Conservation (phyloP, 2,113 vertebrate genomes). For the Saguinus imperator region DNA sequence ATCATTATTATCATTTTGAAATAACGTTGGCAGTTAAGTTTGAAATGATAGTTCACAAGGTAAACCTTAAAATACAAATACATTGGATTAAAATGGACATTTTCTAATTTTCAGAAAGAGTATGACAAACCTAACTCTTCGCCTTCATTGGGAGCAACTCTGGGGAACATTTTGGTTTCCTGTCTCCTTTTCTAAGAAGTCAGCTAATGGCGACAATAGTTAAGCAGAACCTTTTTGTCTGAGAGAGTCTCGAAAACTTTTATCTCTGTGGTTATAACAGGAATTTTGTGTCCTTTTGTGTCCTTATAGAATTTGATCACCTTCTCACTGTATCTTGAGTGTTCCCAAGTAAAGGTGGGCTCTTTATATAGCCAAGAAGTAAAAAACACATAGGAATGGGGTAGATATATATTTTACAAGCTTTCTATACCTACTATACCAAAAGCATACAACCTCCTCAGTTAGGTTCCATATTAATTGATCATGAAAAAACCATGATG, state of each 20-base stretch:
- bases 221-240: not conserved
- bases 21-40: not conserved
- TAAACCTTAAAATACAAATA: constrained; percentile 3
- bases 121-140: not conserved
- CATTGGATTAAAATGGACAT: not conserved
- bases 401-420: not conserved
- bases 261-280: not conserved
- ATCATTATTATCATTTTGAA: constrained; percentile 25
- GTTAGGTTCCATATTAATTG: not conserved
- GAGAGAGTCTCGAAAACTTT: not conserved
- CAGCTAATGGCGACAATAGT: not conserved
- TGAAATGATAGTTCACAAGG: not conserved
- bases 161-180: not conserved
- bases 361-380: not conserved
- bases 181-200: not conserved
- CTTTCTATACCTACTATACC: not conserved
- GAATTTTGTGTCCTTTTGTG: constrained; percentile 12
- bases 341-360: not conserved
- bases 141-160: not conserved
- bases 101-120: not conserved
- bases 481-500: not conserved
- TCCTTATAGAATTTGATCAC: not conserved
- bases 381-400: not conserved
- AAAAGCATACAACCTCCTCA: not conserved
- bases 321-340: not conserved